Base-by-base conservation (phyloP, 2,113 vertebrate genomes). In the Engystomops pustulosus region DNA sequence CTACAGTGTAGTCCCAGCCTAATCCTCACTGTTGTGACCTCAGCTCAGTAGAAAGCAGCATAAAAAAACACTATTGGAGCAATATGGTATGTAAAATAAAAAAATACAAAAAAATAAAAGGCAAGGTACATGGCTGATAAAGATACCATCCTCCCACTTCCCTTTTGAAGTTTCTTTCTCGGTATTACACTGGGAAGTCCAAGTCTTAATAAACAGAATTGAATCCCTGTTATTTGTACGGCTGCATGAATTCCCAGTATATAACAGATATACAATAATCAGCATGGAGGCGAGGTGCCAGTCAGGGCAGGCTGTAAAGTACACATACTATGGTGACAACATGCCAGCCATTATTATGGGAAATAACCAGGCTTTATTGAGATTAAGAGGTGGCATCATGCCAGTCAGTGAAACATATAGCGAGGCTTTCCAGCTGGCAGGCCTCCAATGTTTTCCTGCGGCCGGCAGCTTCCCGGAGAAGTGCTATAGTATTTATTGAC, bases 301-400 rank as follows among this genome's bases (percentile, higher is more conserved):
- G 32, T 7, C 6, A 5, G 15, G 49, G 72, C 20, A 78, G 75
- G 3, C 5, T 14, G 12, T 38, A 77, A 51, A 44, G 53, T 60
- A 41, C 34, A 78, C 75, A 77, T 58, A 12, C 51, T 55, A 60
- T 78, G 32, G 34, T 41, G 75, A 58, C 34, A 78, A 78, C 75
- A 78, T 25, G 75, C 75, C 75, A 78, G 34, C 47, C 51, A 78
- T 78, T 41, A 78, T 78, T 60, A 58, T 34, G n/a, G 45, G 23
- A 51, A 74, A 74, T 47, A 72, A 45, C 23, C 70, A 27, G 25
- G 51, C 75, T 78, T 78, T 60, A 78, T 23, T 9, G 75, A 25
- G 72, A 58, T 78, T 58, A 60, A 36, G 2, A 3, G 27, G 32
- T 60, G 75, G 75, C 51, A 25, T 41, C 4, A 27, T 17, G 75